A percentile compares a stretch with the other conserved stretches of the same genome.
phyloP scores from a whole-genome alignment of 2,797 vertebrate species.

The Oreochromis mossambicus region DNA sequence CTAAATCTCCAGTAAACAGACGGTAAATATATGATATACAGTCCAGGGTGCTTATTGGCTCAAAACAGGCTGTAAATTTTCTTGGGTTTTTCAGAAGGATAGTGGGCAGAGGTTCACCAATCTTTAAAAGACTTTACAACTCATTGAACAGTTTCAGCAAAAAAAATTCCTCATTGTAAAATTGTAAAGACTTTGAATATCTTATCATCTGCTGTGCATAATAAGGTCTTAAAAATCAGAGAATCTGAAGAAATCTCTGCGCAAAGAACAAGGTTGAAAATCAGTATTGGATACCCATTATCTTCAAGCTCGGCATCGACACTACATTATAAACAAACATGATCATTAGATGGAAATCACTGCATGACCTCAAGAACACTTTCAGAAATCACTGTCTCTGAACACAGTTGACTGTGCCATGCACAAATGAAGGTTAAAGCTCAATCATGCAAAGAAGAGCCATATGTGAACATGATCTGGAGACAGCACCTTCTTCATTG shows the following conservation, averaged over 20 bases:
- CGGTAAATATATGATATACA: neutral
- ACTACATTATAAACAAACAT: neutral
- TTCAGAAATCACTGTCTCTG: neutral
- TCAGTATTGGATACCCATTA: neutral
- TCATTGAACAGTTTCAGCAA: neutral
- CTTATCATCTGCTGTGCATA: neutral
- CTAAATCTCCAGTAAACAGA: neutral
- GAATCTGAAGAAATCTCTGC: neutral
- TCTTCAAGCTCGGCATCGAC: neutral
- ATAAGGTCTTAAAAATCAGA: neutral
- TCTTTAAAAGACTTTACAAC: neutral
- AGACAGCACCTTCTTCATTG: neutral
- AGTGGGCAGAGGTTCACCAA: neutral
- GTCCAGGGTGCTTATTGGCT: neutral
- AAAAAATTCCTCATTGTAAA: neutral
- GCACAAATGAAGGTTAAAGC: neutral
- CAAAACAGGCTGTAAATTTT: neutral
- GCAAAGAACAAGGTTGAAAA: neutral
- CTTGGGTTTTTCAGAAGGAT: neutral
- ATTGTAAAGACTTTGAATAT: neutral
- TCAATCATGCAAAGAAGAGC: neutral
- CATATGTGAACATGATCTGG: neutral
- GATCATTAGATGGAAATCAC: neutral
- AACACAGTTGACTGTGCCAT: neutral
- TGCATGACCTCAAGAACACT: neutral